Evolutionary conservation across 2,888 invertebrate genomes (phyloP).

Genomic region (Ferdinandea cuprea): DNA sequence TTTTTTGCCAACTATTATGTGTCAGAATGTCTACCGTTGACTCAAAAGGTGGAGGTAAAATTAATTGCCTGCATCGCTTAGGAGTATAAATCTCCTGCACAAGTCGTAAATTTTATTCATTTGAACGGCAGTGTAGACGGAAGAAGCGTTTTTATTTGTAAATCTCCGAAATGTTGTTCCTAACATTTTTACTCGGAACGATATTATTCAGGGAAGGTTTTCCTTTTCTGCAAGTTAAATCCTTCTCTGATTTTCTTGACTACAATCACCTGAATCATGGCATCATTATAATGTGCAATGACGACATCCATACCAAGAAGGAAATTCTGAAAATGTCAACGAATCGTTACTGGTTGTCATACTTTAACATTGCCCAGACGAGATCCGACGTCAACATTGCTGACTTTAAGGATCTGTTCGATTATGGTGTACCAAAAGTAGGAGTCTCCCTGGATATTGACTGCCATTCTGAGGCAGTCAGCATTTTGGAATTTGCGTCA

Average conservation of each 20-base stretch:
- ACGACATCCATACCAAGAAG: conserved; percentile 2
- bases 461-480: conserved; percentile 47
- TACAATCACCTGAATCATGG: conserved; percentile 78
- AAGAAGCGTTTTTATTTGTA: conserved; percentile 8
- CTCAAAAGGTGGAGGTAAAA: conserved; percentile 65
- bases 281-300: conserved; percentile 72
- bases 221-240: conserved; percentile 62
- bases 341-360: conserved; percentile 76
- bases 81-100: conserved; percentile 66
- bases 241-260: conserved; percentile 79
- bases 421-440: conserved; percentile 76
- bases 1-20: conserved; percentile 79
- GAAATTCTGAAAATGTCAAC: conserved; percentile 28
- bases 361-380: conserved; percentile 71
- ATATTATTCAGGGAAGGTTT: conserved; percentile 3
- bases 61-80: conserved; percentile 63
- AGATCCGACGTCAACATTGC: background rate
- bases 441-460: conserved; percentile 76
- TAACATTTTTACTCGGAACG: conserved; percentile 18
- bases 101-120: conserved; percentile 66
- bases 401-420: conserved; percentile 76
- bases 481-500: conserved; percentile 75
- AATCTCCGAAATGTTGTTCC: conserved; percentile 40
- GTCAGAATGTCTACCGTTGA: conserved; percentile 75
- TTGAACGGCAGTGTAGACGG: conserved; percentile 36